Base-by-base conservation (phyloP, 2,797 vertebrate genomes). In the Neosalanx taihuensis region DNA sequence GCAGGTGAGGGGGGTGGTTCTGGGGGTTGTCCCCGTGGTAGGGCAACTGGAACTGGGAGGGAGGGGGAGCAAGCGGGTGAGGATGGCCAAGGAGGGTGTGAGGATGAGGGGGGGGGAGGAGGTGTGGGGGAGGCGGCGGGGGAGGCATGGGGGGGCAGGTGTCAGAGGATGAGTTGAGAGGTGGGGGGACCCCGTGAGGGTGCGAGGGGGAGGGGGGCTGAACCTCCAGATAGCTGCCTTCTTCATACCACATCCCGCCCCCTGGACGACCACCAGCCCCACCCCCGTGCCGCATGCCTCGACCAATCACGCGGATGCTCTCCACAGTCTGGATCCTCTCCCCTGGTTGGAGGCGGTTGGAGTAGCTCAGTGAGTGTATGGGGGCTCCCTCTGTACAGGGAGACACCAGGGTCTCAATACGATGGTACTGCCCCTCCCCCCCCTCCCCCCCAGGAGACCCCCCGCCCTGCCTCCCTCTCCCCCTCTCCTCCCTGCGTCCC, bases 251-350 rank as follows among this genome's bases (percentile, higher is more conserved):
- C 93, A 92, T 82, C 2, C 77, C 87, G 6, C 74, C 89, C 65
- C 93, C 76, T 69, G 93, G 83, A 79, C 94, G 76, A 67, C 79
- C 53, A 9, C 87, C 84, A 0, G 73, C 30, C 17, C 67, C 79
- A 10, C 88, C 90, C 6, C 90, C 92, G 69, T 88, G 88, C 49
- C 92, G 83, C 49, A 78, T 91, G 15, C 94, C 95, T 72, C 95
- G 94, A 64, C 94, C 96, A 74, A 95, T 89, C 62, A 96, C 91
- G 0, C 97, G 94, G 72, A 99, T 94, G 84, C 96, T 95, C 81
- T 99, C 97, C 64, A 99, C 96, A 0, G 96, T 98, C 91, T 98
- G 95, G 82, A 99, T 99, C 0, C 96, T 95, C 68, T 98, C 96
- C 15, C 96, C 96, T 0, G 94, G 83, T 72, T 93, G 91, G 0